A percentile compares a stretch with the other conserved stretches of the same genome.
Evolutionary conservation across 2,888 invertebrate genomes (phyloP).

Genomic region (Drosophila nr. perissopoda): DNA sequence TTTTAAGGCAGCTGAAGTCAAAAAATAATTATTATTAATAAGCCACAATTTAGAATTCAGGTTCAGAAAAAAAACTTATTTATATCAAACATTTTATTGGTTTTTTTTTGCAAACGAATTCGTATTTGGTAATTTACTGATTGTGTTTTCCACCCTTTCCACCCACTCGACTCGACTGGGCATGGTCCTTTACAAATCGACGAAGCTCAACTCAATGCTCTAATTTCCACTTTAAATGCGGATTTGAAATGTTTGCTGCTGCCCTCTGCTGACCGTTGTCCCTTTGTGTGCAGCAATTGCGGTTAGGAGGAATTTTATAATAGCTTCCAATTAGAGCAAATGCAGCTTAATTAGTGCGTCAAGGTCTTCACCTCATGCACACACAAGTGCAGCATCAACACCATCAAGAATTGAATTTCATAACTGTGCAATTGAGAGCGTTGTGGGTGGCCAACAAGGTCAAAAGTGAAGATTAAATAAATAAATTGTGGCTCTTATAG

Average conservation of each 20-base stretch:
- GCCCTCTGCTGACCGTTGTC: neutral
- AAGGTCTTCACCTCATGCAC: neutral
- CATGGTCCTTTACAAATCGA: neutral
- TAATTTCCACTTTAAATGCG: too few species aligned
- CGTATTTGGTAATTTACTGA: neutral
- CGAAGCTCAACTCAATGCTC: neutral
- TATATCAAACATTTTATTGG: too few species aligned
- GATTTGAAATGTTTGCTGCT: too few species aligned
- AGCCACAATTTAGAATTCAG: neutral
- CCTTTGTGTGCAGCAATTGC: neutral
- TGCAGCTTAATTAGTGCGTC: conserved; percentile 16
- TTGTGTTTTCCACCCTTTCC: neutral
- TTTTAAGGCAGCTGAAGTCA: too few species aligned
- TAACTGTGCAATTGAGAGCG: neutral
- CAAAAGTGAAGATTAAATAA: neutral
- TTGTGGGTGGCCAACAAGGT: neutral
- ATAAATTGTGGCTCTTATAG: neutral
- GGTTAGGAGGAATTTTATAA: conserved; percentile 4
- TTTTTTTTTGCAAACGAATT: neutral
- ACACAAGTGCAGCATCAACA: neutral
- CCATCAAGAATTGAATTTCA: neutral
- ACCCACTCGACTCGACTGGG: neutral
- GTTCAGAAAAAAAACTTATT: neutral
- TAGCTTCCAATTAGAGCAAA: conserved; percentile 7
- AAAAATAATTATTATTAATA: too few species aligned